Evolutionary conservation across 1,140 invertebrate genomes (phyloP), one percentile per base, ranked within the genome.

Genomic region (Manduca sexta): DNA sequence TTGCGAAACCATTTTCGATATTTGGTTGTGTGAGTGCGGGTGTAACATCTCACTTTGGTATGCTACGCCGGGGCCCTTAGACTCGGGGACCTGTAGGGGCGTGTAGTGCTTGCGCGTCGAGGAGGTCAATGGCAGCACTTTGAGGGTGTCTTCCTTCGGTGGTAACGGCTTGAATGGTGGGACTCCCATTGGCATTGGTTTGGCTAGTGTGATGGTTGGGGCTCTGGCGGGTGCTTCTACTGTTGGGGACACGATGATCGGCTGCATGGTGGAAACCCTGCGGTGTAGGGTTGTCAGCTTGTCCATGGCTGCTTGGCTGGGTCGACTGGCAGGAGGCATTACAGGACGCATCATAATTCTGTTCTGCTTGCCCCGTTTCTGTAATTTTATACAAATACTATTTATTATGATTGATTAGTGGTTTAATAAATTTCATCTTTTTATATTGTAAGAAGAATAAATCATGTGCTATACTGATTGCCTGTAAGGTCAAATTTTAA

Each of bases 161-260:
- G 92, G 92, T 49, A 94, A 88, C 0, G 93, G 93, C 59, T 90
- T 92, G 66, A 94, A 95, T 0, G 92, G 90, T 14, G 93, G 93
- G 4, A 94, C 80, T 37, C 87, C 86, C 74, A 88, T 70, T 0
- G 87, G 82, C 52, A 88, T 61, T 0, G 88, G 86, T 39, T 88
- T 86, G 0, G 87, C 87, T 59, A 88, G 75, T 13, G 88, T 88
- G 39, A 88, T 70, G 0, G 69, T 56, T 1, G 75, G 74, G 29
- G 63, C 62, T 17, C 61, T 67, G 14, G 51, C 48, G 2, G 64
- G 53, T 2, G 58, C 29, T 16, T 73, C 67, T 3, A 53, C 45
- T 11, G 78, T 61, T 1, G 73, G 60, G 7, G 68, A 35, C 1
- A 80, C 73, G 7, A 81, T 46, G 16, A 83, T 78, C 1, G 74